Base-by-base conservation (phyloP, 2,797 vertebrate species). In the Zenarchopterus dispar region DNA sequence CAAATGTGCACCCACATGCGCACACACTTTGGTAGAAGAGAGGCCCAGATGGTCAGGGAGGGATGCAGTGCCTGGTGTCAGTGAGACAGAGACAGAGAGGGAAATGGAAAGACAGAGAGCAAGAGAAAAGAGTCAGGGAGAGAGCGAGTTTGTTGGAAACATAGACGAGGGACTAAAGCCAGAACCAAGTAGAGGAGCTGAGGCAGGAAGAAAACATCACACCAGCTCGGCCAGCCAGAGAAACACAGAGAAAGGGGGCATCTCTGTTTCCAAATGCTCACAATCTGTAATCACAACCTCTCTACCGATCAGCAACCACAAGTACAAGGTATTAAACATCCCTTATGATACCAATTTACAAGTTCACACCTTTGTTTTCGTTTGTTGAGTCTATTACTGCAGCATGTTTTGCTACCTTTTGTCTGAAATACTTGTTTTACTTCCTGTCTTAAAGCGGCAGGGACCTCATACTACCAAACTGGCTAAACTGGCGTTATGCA, bases 1-100 rank as follows among this genome's bases (percentile, higher is more conserved):
- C 57, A 51, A 39, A 50, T 4, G 4, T 10, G 9, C 33, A 11
- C 33, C 9, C 33, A 11, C 31, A 5, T 55, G 49, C 60, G 31
- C 56, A 45, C 61, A 43, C 24, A 43, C 41, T 81, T 85, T 79
- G 31, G 63, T 61, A 73, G 76, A 77, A 75, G 78, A 83, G 76
- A 82, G 60, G 86, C 88, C 84, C 89, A 91, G 88, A 91, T 87
- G 84, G 90, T 87, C 88, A 82, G 87, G 86, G 89, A 87, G 85
- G 83, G 78, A 69, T 84, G 71, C 63, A 56, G 75, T 77, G 90
- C 85, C 85, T 84, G 87, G 89, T 84, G 87, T 87, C 78, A 84
- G 76, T 54, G 78, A 86, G 75, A 76, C 65, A 70, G 85, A 79
- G 48, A 69, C 43, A 70, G 56, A 73, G 64, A 77, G 80, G 76